Conservation (phyloP, 2,888 invertebrate genomes). For the Ecliptopera silaceata region DNA sequence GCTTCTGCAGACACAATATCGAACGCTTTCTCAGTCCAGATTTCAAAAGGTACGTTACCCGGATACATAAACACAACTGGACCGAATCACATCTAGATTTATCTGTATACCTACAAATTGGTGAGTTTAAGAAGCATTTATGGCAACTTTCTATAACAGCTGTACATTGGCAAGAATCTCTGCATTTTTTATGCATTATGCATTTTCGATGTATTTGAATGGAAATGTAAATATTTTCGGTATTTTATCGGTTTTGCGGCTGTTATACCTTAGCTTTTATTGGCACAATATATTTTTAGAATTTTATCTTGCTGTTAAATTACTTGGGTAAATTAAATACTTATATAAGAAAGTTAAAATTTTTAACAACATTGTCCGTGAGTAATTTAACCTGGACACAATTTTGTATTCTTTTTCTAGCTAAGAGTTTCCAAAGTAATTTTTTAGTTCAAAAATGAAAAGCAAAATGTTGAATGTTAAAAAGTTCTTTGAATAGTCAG, state of each 20-base stretch:
- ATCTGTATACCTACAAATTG: not conserved
- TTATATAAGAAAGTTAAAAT: too few relatives aligned
- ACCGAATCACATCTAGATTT: constrained; percentile 8
- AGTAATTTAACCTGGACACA: too few relatives aligned
- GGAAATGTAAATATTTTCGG: constrained; percentile 49
- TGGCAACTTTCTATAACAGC: constrained; percentile 59
- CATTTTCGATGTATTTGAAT: constrained; percentile 39
- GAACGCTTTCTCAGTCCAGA: constrained; percentile 21
- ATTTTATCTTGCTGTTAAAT: not conserved
- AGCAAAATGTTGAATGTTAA: not conserved
- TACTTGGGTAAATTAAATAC: too few relatives aligned
- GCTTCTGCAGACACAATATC: constrained; percentile 49
- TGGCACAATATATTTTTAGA: constrained; percentile 13
- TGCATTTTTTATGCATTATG: too few relatives aligned
- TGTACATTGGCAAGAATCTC: constrained; percentile 64
- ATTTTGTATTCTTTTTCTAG: too few relatives aligned
- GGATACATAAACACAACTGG: constrained; percentile 32
- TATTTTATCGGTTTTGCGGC: constrained; percentile 54
- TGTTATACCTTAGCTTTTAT: constrained; percentile 41
- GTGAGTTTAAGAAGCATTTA: constrained; percentile 53
- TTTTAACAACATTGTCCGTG: too few relatives aligned
- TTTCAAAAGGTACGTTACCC: constrained; percentile 55
- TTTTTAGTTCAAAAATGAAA: too few relatives aligned
- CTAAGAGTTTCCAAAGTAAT: too few relatives aligned
- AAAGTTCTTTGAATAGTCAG: not conserved